These are phyloP conservation scores for Oasisia sp. DNA, from an alignment of 2,888 invertebrate genomes.

Conservation along the genomic window DNA sequence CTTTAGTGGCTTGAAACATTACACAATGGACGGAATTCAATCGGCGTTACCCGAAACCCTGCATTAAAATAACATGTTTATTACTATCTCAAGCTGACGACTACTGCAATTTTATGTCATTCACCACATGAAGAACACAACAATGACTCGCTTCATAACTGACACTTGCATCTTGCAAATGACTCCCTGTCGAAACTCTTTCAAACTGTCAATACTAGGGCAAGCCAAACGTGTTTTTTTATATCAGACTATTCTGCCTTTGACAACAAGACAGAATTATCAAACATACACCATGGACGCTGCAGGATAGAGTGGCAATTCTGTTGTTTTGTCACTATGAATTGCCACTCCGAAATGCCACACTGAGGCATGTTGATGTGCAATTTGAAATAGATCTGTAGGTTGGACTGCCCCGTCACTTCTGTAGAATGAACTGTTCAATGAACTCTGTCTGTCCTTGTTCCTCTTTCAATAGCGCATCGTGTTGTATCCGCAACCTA, in stretches of 20 bases:
- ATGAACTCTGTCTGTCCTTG: constrained; percentile 63
- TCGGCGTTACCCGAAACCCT: neutral
- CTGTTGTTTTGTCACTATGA: neutral
- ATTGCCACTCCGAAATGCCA: too few relatives aligned
- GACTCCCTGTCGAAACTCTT: neutral
- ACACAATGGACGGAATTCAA: neutral
- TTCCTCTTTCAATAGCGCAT: constrained; percentile 59
- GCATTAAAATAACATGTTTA: neutral
- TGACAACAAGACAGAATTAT: neutral
- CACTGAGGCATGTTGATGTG: neutral
- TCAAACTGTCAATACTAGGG: neutral
- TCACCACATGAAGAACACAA: constrained; percentile 1
- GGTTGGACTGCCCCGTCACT: neutral
- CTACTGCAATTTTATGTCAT: neutral
- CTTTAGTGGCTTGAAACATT: neutral
- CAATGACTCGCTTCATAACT: neutral
- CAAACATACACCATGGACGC: neutral
- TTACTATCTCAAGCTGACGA: neutral
- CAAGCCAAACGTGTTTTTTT: neutral
- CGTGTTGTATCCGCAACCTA: constrained; percentile 55
- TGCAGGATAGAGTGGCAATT: neutral
- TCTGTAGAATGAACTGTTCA: constrained; percentile 61
- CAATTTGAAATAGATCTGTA: neutral
- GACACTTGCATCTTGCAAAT: neutral
- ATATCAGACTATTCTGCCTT: neutral